A percentile compares a stretch with the other conserved stretches of the same genome.
These are phyloP conservation scores for Drosophila parthenogenetica DNA, from an alignment of 2,888 invertebrate species.

Conservation along the genomic window DNA sequence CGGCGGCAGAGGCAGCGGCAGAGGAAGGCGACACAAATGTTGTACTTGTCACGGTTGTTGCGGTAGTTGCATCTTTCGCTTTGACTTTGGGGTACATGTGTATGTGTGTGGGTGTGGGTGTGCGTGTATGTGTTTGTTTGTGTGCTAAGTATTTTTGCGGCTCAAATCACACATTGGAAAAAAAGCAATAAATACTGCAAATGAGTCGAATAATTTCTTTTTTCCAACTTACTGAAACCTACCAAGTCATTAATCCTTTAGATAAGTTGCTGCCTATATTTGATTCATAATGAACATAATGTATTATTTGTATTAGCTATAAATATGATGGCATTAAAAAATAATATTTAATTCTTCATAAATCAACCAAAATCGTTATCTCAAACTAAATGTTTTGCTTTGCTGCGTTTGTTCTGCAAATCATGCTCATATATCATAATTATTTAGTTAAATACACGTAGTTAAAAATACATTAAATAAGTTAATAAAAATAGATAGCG, in stretches of 20 bases:
- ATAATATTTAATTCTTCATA: conserved; percentile 16
- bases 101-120: conserved; percentile 1
- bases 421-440: conserved; percentile 26
- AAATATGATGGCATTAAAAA: conserved; percentile 9
- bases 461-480: conserved; percentile 47
- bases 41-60: conserved; percentile 81
- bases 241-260: conserved; percentile 64
- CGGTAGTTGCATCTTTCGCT: conserved; percentile 78
- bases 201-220: conserved; percentile 52
- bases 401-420: conserved; percentile 12
- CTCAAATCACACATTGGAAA: conserved; percentile 34
- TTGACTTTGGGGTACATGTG: conserved; percentile 23
- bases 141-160: conserved; percentile 13
- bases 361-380: conserved; percentile 27
- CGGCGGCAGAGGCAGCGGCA: conserved; percentile 9
- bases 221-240: conserved; percentile 39
- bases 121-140: neutral
- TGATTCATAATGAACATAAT: conserved; percentile 35
- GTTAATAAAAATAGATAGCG: neutral
- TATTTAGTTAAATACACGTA: conserved; percentile 2
- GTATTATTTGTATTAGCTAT: conserved; percentile 21
- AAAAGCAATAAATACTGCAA: conserved; percentile 53
- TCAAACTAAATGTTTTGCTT: conserved; percentile 1
- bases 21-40: conserved; percentile 78
- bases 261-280: conserved; percentile 12